These are phyloP conservation scores for Samia ricini DNA, from an alignment of 1,140 invertebrate genomes.

Conservation along the genomic window DNA sequence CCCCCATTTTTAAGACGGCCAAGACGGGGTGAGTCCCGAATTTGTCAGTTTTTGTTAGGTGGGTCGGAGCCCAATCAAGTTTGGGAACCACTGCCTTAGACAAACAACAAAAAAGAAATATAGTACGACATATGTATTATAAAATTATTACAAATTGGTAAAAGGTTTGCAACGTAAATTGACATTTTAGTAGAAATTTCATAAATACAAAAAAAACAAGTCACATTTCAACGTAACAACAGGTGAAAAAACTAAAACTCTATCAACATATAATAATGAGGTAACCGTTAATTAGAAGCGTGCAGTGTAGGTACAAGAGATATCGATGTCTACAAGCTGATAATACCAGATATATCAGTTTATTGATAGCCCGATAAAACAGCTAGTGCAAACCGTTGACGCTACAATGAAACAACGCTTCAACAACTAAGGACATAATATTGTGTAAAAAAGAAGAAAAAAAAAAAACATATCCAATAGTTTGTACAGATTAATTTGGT, in stretches of 20 bases:
- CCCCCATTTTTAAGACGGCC: too few species aligned
- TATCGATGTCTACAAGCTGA: constrained; percentile 16
- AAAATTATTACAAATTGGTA: too few species aligned
- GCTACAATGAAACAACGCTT: constrained; percentile 21
- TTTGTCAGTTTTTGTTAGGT: too few species aligned
- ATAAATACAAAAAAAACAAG: too few species aligned
- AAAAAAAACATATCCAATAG: constrained; percentile 2
- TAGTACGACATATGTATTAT: too few species aligned
- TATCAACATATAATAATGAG: constrained; percentile 7
- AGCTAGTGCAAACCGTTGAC: constrained; percentile 24
- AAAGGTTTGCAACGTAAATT: too few species aligned
- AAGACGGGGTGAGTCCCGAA: too few species aligned
- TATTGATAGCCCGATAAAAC: constrained; percentile 34
- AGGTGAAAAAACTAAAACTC: neutral
- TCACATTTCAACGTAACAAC: constrained; percentile 1
- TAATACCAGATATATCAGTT: constrained; percentile 35
- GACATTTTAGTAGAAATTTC: too few species aligned
- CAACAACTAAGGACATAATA: constrained; percentile 27
- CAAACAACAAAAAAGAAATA: too few species aligned
- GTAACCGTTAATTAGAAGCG: constrained; percentile 5
- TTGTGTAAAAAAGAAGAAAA: constrained; percentile 7
- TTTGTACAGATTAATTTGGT: neutral
- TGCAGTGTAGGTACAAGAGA: neutral
- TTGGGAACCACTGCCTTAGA: too few species aligned
- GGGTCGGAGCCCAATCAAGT: too few species aligned